phyloP scores from a whole-genome alignment of 2,113 vertebrate species.

The Henicopernis longicauda region DNA sequence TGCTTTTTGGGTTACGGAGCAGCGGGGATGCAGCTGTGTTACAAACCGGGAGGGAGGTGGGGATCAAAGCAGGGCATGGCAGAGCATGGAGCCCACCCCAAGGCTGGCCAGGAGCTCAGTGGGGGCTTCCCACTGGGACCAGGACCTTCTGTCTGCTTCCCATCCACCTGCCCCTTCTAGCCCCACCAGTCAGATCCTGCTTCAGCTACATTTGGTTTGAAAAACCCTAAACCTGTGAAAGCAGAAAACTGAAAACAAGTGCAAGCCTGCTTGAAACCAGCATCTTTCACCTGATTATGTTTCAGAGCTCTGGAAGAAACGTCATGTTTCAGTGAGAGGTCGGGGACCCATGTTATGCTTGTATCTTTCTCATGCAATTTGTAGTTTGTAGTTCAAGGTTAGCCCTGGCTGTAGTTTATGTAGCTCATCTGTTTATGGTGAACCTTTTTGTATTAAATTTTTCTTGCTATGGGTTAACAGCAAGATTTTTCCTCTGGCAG shows the following conservation, averaged over 20 bases:
- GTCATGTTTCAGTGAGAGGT: background rate
- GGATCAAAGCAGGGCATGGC: background rate
- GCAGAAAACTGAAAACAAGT: background rate
- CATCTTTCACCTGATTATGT: background rate
- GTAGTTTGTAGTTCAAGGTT: background rate
- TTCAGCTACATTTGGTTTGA: background rate
- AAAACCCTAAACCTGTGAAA: background rate
- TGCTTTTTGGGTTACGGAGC: accelerated
- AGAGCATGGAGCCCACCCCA: background rate
- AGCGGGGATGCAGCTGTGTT: accelerated
- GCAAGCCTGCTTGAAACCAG: background rate
- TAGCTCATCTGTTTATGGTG: background rate
- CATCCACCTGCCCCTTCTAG: background rate
- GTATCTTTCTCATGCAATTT: background rate
- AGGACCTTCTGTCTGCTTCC: background rate
- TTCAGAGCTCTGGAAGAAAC: background rate
- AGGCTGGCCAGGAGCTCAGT: accelerated
- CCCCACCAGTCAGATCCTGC: background rate
- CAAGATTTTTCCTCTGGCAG: background rate
- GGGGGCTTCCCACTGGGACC: background rate
- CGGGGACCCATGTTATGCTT: accelerated
- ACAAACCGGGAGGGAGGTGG: accelerated
- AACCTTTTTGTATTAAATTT: background rate
- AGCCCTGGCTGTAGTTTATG: background rate
- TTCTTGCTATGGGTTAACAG: background rate